phyloP scores from a whole-genome alignment of 2,113 vertebrate species.

The Steatornis caripensis region DNA sequence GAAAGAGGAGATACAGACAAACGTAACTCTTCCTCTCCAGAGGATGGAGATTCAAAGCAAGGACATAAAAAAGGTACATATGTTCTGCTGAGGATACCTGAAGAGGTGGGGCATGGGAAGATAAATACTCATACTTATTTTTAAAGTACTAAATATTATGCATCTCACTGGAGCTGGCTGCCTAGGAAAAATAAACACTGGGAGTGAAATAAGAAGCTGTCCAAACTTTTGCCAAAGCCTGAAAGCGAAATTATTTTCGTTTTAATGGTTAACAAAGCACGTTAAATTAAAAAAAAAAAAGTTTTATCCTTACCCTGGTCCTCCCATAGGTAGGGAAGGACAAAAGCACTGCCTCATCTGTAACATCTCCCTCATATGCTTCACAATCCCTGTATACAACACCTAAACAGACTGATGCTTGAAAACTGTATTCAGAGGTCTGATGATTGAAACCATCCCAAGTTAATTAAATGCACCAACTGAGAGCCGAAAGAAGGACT shows the following conservation, averaged over 20 bases:
- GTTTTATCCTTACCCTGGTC: background rate
- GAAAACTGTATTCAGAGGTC: background rate
- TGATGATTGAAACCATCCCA: background rate
- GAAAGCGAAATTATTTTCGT: background rate
- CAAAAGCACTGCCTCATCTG: background rate
- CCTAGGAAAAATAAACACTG: background rate
- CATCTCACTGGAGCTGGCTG: background rate
- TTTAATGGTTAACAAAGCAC: background rate
- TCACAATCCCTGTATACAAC: background rate
- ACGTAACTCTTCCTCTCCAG: background rate
- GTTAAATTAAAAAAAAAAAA: background rate
- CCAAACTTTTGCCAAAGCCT: background rate
- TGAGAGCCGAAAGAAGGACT: background rate
- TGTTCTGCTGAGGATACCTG: background rate
- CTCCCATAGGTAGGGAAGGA: background rate
- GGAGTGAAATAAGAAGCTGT: background rate
- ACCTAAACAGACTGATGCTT: background rate
- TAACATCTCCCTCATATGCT: background rate
- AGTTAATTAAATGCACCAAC: background rate
- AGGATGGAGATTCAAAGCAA: background rate
- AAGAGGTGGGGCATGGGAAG: background rate
- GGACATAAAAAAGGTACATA: background rate
- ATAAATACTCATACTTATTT: background rate
- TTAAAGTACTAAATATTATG: background rate
- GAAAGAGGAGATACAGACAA: background rate